Evolutionary conservation across 2,113 vertebrate genomes (phyloP).

Genomic region (Desmodus rotundus): DNA sequence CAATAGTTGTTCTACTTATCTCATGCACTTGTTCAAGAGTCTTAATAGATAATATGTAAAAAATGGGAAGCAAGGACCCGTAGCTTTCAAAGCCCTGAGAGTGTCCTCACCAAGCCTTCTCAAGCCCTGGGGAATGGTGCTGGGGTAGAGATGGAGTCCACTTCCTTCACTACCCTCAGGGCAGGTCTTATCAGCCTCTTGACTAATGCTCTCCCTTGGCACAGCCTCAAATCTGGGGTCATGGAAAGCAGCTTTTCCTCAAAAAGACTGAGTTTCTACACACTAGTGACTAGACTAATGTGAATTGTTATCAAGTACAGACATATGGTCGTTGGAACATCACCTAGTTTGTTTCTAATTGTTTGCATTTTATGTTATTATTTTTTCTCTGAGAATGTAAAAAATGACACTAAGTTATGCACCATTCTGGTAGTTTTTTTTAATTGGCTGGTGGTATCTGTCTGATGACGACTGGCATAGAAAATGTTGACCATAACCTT

Average conservation of each 20-base stretch:
- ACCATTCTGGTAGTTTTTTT: not conserved
- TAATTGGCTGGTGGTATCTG: not conserved
- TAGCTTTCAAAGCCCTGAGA: too few relatives aligned
- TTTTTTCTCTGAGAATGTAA: not conserved
- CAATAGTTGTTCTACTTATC: not conserved
- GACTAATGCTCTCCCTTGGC: not conserved
- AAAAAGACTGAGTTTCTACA: not conserved
- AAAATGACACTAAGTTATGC: not conserved
- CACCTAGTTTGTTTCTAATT: not conserved
- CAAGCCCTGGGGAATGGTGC: not conserved
- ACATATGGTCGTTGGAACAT: not conserved
- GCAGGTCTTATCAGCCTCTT: not conserved
- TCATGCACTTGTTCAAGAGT: not conserved
- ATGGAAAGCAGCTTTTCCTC: not conserved
- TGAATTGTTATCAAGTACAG: not conserved
- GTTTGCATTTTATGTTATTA: not conserved
- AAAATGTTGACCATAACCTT: not conserved
- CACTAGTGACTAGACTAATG: not conserved
- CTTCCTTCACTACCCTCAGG: not conserved
- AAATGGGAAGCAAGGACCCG: not conserved
- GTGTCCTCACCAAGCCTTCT: not conserved
- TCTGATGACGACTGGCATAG: not conserved
- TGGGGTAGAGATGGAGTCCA: accelerated
- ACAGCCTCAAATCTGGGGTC: not conserved
- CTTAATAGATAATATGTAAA: not conserved